These are phyloP conservation scores for Orientallactaga bullata DNA, from an alignment of 2,113 vertebrate species.

Conservation along the genomic window DNA sequence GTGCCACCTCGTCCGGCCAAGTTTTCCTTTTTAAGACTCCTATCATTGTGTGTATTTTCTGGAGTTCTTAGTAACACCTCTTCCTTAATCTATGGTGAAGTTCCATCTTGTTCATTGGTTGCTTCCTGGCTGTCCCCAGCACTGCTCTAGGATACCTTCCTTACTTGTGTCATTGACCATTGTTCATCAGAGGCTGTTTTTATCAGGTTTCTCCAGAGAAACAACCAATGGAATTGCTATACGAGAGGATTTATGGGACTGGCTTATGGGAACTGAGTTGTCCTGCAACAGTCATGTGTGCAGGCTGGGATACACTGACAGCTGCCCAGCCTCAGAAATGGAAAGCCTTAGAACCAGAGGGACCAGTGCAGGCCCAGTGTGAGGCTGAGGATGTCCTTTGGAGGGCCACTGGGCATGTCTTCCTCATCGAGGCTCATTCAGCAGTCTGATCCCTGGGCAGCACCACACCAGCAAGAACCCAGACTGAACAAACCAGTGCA, in stretches of 20 bases:
- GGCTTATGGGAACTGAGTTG: neutral
- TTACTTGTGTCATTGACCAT: neutral
- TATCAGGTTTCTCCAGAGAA: neutral
- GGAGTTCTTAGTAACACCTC: neutral
- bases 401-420: too few species aligned
- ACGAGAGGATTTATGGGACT: neutral
- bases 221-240: neutral
- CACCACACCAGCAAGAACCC: neutral
- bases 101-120: neutral
- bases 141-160: neutral
- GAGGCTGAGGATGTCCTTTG: neutral
- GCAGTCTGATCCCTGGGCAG: neutral
- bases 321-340: too few species aligned
- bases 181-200: neutral
- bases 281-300: neutral
- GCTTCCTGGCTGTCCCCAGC: neutral
- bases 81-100: neutral
- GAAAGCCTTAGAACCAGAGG: neutral
- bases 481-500: too few species aligned
- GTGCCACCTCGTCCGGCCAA: too few species aligned
- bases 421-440: too few species aligned
- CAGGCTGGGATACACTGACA: too few species aligned
- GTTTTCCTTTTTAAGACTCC: neutral
- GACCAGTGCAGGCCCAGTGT: neutral
- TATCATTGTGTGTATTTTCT: fast-evolving